Percentiles rank a stretch among this genome's conserved stretches.
Conservation (phyloP, 2,113 vertebrate genomes). For the Serinus canaria region DNA sequence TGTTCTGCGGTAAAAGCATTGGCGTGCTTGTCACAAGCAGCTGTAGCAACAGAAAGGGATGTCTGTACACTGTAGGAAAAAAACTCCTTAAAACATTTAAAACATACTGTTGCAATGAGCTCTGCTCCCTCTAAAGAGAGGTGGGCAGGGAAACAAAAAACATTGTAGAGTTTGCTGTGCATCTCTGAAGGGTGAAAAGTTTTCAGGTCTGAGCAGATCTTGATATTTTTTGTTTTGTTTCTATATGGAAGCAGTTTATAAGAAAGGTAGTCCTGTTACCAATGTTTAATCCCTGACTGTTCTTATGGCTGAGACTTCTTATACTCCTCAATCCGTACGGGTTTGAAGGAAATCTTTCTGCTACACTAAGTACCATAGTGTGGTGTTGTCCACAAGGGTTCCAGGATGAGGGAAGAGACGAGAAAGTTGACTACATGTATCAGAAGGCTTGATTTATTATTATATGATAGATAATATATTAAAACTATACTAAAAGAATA, state of each 20-base stretch:
- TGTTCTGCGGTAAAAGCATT: background rate
- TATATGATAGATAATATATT: too few species aligned
- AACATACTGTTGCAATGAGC: accelerated
- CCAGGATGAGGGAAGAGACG: too few species aligned
- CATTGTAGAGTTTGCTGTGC: background rate
- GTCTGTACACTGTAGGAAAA: background rate
- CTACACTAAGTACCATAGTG: background rate
- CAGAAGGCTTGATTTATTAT: too few species aligned
- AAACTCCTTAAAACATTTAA: background rate
- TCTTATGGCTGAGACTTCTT: background rate
- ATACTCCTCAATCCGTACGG: accelerated
- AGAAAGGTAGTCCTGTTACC: background rate
- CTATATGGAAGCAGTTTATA: background rate
- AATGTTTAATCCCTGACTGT: background rate
- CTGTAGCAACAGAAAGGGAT: background rate
- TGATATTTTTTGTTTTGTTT: background rate
- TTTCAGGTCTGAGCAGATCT: background rate
- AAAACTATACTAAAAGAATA: too few species aligned
- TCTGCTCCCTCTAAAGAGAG: background rate
- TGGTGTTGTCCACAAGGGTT: too few species aligned
- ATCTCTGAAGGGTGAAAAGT: background rate
- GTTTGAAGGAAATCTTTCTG: background rate
- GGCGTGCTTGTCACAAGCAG: background rate
- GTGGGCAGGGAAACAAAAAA: background rate
- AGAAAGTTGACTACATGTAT: too few species aligned